Evolutionary conservation across 2,888 invertebrate species (phyloP).

Genomic region (Conistra vaccinii): DNA sequence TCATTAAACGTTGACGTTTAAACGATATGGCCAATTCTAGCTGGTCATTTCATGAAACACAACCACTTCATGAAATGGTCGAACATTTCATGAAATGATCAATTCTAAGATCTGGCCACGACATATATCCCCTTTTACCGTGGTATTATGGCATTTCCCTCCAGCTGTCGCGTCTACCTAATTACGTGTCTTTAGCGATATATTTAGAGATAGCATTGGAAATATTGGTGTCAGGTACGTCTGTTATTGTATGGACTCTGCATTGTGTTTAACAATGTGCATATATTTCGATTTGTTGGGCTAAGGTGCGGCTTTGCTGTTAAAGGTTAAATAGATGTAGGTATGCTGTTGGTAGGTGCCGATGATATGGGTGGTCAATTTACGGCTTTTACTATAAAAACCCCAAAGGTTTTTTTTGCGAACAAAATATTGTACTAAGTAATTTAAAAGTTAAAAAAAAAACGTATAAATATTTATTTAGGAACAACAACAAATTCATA

Average conservation of each 20-base stretch:
- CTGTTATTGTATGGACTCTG: slow-evolving; percentile 24
- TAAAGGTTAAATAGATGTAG: slow-evolving; percentile 42
- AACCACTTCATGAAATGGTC: no score
- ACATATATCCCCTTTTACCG: no score
- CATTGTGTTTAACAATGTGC: slow-evolving; percentile 37
- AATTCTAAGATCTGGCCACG: no score
- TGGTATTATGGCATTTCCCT: slow-evolving; percentile 43
- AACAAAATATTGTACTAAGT: no score
- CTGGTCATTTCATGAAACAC: no score
- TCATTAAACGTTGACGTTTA: no score
- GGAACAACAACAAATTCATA: no score
- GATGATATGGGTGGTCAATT: slow-evolving; percentile 11
- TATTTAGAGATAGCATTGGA: slow-evolving; percentile 18
- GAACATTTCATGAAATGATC: no score
- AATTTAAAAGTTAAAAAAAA: no score
- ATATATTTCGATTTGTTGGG: slow-evolving; percentile 30
- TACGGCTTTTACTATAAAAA: not conserved
- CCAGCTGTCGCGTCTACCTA: slow-evolving; percentile 51
- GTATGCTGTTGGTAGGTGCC: slow-evolving; percentile 17
- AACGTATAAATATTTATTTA: no score
- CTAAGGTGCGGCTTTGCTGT: slow-evolving; percentile 16
- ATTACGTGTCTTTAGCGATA: slow-evolving; percentile 42
- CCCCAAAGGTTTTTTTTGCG: not conserved
- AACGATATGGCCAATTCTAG: no score
- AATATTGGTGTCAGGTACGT: slow-evolving; percentile 7